Evolutionary conservation across 2,888 invertebrate species (phyloP), one percentile per base, ranked within the genome.

Genomic region (Hydroisotoma schaefferi): DNA sequence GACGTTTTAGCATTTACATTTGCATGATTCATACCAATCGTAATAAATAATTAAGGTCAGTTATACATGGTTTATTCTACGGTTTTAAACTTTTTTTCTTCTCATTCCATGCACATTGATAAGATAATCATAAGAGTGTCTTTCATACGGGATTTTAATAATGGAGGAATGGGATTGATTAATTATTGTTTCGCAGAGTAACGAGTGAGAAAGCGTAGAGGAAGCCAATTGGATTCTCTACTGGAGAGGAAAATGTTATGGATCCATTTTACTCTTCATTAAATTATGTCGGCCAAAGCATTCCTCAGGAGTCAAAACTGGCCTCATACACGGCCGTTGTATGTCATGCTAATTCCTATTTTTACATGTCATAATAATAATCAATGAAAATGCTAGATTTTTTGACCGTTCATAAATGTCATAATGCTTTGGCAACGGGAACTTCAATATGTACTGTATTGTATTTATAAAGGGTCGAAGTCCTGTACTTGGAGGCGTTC

Each of bases 221-320:
- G 5, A 4, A 4, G 40, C 15, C 40, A 40, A 40, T 40, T 15
- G 40, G 40, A 40, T 5, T 40, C n/a, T 4, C 5, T 18, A 40
- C n/a, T 18, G 5, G n/a, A 8, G 6, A 28, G 37, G 43, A 53
- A 53, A 40, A 53, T 53, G 53, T 53, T 38, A 53, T 53, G 53
- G 53, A 53, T 18, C 53, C 53, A n/a, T 53, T 53, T 38, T 53
- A 53, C 27, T 53, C 53, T 26, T 33, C 52, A 18, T 20, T 53
- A 53, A 53, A 37, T 38, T 53, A 53, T 53, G 53, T 40, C 37
- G 28, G 53, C 6, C 53, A 53, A 53, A 43, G 87, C 74, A 83
- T 89, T 74, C 89, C 89, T 49, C 85, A 88, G 77, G 89, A 90
- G 79, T 90, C 89, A 63, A 90, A 90, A 79, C 80, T 90, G 76